These are phyloP conservation scores for Ophraella communa DNA, from an alignment of 2,888 invertebrate genomes.

Conservation along the genomic window DNA sequence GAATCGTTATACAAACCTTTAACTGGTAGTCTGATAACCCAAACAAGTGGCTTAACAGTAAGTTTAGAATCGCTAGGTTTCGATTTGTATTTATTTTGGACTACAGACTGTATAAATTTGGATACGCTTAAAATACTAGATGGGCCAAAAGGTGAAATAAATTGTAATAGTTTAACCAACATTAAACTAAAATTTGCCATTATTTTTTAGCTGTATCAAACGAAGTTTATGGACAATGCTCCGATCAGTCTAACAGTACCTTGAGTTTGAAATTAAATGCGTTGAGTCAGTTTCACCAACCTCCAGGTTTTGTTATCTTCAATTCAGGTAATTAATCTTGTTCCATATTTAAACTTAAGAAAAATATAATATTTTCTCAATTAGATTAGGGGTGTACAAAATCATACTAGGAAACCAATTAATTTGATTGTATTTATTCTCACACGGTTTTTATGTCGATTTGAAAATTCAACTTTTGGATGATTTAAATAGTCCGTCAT, in stretches of 20 bases:
- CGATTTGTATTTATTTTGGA: slow-evolving; percentile 82
- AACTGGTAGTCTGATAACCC: slow-evolving; percentile 67
- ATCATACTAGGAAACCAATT: too few relatives aligned
- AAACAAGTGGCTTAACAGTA: slow-evolving; percentile 66
- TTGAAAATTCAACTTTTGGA: too few relatives aligned
- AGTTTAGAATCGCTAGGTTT: slow-evolving; percentile 70
- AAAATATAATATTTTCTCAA: too few relatives aligned
- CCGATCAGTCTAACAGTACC: slow-evolving; percentile 69
- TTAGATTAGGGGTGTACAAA: too few relatives aligned
- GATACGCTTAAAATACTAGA: slow-evolving; percentile 35
- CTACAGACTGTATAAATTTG: slow-evolving; percentile 67
- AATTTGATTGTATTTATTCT: too few relatives aligned
- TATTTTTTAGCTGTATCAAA: not conserved
- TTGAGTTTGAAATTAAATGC: slow-evolving; percentile 72
- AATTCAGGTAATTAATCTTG: slow-evolving; percentile 67
- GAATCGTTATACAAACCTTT: slow-evolving; percentile 66
- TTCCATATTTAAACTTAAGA: too few relatives aligned
- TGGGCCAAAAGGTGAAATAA: slow-evolving; percentile 33
- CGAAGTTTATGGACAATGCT: slow-evolving; percentile 42
- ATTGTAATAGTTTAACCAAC: too few relatives aligned
- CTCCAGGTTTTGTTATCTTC: slow-evolving; percentile 77
- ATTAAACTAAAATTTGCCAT: too few relatives aligned
- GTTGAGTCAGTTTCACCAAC: slow-evolving; percentile 68
- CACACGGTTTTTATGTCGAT: too few relatives aligned
- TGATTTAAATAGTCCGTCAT: too few relatives aligned